Percentiles rank a stretch among this genome's conserved stretches.
These are phyloP conservation scores for Xyrichtys novacula DNA, from an alignment of 2,797 vertebrate genomes.

Conservation along the genomic window DNA sequence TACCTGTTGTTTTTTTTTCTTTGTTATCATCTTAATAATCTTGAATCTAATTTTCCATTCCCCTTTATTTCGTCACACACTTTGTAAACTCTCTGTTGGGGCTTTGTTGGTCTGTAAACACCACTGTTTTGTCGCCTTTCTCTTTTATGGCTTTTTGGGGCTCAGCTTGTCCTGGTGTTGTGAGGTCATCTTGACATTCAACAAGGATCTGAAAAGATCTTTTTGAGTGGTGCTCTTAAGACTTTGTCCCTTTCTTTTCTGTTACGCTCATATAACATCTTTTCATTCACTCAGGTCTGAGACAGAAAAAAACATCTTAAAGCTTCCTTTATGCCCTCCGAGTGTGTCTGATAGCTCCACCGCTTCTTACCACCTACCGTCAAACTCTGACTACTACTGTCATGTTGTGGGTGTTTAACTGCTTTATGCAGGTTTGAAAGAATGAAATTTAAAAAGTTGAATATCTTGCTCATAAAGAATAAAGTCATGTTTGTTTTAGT, in stretches of 20 bases:
- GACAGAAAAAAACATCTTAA: background rate
- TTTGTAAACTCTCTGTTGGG: background rate
- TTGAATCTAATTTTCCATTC: background rate
- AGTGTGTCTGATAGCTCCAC: slow-evolving; percentile 16
- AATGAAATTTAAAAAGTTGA: too few relatives aligned
- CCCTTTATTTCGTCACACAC: background rate
- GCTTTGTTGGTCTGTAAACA: background rate
- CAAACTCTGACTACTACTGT: too few relatives aligned
- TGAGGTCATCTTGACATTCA: background rate
- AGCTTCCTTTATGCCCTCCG: slow-evolving; percentile 33
- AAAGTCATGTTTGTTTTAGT: too few relatives aligned
- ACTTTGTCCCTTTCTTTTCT: slow-evolving; percentile 11
- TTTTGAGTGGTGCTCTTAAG: slow-evolving; percentile 5
- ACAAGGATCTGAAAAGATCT: background rate
- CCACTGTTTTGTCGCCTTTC: background rate
- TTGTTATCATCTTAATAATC: background rate
- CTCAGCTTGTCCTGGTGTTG: background rate
- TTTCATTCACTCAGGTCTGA: slow-evolving; percentile 3
- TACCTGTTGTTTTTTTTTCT: background rate
- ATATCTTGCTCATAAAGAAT: too few relatives aligned
- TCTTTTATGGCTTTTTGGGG: background rate
- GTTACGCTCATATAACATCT: slow-evolving; percentile 15
- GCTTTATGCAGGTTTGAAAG: too few relatives aligned
- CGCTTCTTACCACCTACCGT: slow-evolving; percentile 1
- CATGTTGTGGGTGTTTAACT: too few relatives aligned